Evolutionary conservation across 2,888 invertebrate genomes (phyloP).

Genomic region (Lasius platythorax): DNA sequence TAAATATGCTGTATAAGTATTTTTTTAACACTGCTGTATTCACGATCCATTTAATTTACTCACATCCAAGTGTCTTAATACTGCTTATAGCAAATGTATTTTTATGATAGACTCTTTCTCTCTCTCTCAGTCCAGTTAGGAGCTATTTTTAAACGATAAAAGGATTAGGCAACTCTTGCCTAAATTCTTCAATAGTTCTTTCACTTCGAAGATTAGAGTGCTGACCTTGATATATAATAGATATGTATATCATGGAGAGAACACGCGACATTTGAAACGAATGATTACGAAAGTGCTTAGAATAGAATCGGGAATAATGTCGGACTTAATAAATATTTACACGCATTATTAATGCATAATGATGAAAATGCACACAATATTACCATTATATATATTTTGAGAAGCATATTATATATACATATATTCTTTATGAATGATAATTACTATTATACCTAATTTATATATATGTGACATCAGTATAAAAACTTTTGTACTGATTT

Average conservation of each 20-base stretch:
- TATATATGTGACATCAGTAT: background rate
- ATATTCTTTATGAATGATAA: background rate
- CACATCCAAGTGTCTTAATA: background rate
- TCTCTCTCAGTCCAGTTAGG: background rate
- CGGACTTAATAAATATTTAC: background rate
- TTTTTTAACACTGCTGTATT: background rate
- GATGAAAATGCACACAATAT: background rate
- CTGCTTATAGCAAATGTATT: background rate
- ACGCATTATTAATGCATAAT: background rate
- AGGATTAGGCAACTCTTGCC: constrained; percentile 21
- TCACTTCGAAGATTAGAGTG: constrained; percentile 26
- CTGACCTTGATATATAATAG: constrained; percentile 17
- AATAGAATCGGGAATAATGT: background rate
- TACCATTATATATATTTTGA: background rate
- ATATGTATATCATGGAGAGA: background rate
- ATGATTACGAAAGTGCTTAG: constrained; percentile 23
- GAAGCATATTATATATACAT: background rate
- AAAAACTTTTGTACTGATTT: background rate
- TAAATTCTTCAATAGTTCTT: constrained; percentile 40
- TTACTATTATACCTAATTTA: background rate
- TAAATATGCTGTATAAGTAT: background rate
- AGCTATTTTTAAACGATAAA: constrained; percentile 34
- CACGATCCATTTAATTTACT: background rate
- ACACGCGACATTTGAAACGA: background rate
- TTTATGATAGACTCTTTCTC: background rate